Evolutionary conservation across 1,140 invertebrate genomes (phyloP), one percentile per base, ranked within the genome.

Genomic region (Neuroterus valhalla): DNA sequence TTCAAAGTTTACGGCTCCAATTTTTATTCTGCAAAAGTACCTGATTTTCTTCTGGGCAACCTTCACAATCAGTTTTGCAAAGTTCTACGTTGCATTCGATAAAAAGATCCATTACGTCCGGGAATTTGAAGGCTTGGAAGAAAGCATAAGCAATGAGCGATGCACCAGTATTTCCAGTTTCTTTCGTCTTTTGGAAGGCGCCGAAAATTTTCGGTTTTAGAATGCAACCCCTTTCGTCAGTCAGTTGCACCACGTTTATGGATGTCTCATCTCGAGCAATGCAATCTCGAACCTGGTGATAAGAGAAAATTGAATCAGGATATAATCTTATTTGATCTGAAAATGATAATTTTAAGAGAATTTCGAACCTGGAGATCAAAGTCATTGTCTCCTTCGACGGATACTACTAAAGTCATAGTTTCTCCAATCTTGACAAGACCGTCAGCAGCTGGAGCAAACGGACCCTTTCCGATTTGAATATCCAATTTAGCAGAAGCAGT

Each of bases 111-210:
- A 96, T 96, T 26, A 94, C 93, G 83, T 97, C 96, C 0, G 96
- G 96, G 88, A 97, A 97, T 88, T 96, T 96, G 87, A 97, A 96
- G 0, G 95, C 95, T 86, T 95, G 94, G 87, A 97, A 94, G 88
- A 92, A 95, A 0, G 96, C 94, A 79, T 93, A 97, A 0, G 95
- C 94, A 42, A 96, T 94, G 8, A 96, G 92, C 0, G 94, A 94
- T 4, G 94, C 94, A n/a, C 94, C 94, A 0, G 92, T 92, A 66
- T 93, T 93, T 48, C 93, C 93, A 12, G 95, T 95, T 14, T 95
- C 93, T 72, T 91, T 92, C 1, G 94, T 96, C 79, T 95, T 95
- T 81, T 95, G 94, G 93, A 96, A 96, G 3, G 94, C 92, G 5
- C 94, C 95, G 83, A 96, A 96, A 1, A 97, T 83, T 88, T 96